Evolutionary conservation across 1,140 invertebrate species (phyloP), one percentile per base, ranked within the genome.

Genomic region (Ephestia elutella): DNA sequence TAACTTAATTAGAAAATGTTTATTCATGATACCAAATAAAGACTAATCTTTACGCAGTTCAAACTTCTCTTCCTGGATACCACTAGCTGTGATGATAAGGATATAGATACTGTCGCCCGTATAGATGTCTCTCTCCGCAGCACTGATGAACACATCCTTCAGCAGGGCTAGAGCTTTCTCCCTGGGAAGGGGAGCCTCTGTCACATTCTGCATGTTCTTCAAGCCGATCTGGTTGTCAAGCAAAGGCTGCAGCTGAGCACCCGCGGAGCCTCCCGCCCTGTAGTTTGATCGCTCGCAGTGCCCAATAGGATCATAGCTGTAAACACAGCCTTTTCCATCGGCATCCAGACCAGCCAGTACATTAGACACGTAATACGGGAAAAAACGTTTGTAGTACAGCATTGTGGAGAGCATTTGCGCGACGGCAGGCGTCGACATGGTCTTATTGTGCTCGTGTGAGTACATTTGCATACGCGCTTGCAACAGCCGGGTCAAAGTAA

Each of bases 281-380:
- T 94, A 99, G 2, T 89, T 92, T 9, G 92, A 90, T 56, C 92
- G 90, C 77, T 98, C 97, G 75, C 94, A 96, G 71, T 98, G 96
- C 3, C 99, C 99, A 66, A 99, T 95, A 0, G 98, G 98, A 89
- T 99, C 98, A 85, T 99, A 99, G 75, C 95, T 96, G 89, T 94
- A 99, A 2, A 99, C 94, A 73, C 94, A 94, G 1, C 98, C 98
- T 80, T 96, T 95, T n/a, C 97, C 97, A 74, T 95, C 91, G 71
- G 90, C 90, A 84, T 96, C 95, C 15, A 96, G 78, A 0, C 99
- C 99, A 65, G 96, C 98, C 55, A 99, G 87, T 28, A 99, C 93
- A 81, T 98, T 99, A 28, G 95, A 95, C 9, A 99, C 94, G 82
- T 99, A 99, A 81, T 99, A 99, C 0, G 99, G 99, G 86, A 99